Conservation (phyloP, 2,888 invertebrate genomes). For the Drosophila picticornis region DNA sequence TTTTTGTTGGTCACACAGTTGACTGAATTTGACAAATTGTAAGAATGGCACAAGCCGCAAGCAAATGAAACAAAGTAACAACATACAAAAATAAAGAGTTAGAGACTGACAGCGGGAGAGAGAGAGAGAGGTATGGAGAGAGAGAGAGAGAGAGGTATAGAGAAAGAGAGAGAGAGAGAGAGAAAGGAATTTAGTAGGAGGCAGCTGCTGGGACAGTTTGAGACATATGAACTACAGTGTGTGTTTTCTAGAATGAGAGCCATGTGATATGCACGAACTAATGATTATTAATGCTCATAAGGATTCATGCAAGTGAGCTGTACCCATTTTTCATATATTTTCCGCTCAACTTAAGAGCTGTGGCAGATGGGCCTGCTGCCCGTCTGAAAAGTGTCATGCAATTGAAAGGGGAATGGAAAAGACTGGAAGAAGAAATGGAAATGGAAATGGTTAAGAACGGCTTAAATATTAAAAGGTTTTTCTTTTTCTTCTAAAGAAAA, state of each 20-base stretch:
- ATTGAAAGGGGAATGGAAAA: conserved; percentile 56
- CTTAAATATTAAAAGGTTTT: background rate
- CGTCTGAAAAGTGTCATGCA: conserved; percentile 42
- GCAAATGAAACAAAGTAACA: conserved; percentile 16
- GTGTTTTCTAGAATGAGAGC: conserved; percentile 19
- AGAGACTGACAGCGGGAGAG: background rate
- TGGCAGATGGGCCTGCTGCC: conserved; percentile 53
- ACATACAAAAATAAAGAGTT: conserved; percentile 8
- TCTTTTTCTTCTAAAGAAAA: background rate
- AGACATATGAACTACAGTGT: conserved; percentile 22
- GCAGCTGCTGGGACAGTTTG: conserved; percentile 29
- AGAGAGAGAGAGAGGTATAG: background rate
- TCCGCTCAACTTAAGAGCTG: conserved; percentile 44
- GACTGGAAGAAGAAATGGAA: background rate
- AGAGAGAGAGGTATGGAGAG: background rate
- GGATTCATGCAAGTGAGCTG: conserved; percentile 58
- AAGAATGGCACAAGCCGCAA: conserved; percentile 55
- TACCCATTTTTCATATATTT: conserved; percentile 12
- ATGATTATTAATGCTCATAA: conserved; percentile 76
- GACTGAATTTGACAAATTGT: conserved; percentile 80
- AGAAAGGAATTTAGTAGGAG: background rate
- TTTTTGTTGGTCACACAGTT: conserved; percentile 57
- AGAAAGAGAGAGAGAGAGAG: background rate
- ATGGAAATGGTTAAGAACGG: background rate
- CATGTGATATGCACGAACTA: conserved; percentile 53